Base-by-base conservation (phyloP, 2,888 invertebrate genomes). In the Dasypolia templi region DNA sequence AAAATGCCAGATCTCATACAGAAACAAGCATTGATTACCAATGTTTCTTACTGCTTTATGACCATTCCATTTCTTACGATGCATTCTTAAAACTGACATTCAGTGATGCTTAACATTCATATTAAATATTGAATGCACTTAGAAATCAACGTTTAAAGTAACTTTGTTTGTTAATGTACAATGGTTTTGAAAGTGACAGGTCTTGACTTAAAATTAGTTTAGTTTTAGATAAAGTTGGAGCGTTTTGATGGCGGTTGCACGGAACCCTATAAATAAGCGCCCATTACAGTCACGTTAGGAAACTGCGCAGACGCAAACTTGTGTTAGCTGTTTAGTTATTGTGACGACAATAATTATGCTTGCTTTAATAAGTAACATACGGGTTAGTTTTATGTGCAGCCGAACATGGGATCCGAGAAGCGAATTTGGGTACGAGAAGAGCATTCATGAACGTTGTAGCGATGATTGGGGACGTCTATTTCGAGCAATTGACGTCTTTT, bases 241-340 rank as follows among this genome's bases (percentile, higher is more conserved):
- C n/a, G 66, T 72, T 75, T 64, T 61, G 63, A 68, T 61, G n/a
- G 32, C 26, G 1, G 7, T 62, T 42, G 35, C 66, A 75, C 61
- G 84, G 82, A 72, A 74, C 81, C 59, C 73, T 65, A 79, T 62
- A 72, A 72, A 72, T 83, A 72, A 74, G 66, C 73, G 46, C 53
- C 62, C 58, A 86, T 84, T 77, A 79, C 64, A 63, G 58, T 49
- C 61, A 66, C 49, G 74, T 86, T 82, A 82, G 39, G 87, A 86
- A 89, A 90, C 81, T 81, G 69, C 77, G 78, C 82, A 89, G 89
- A 89, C 87, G 89, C 79, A 79, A 87, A 88, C 88, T 86, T 86
- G 87, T 86, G 84, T 85, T 89, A 87, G 88, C 87, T 89, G 88
- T 90, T 90, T 89, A 86, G 86, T 88, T 89, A 89, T 84, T 88